These are phyloP conservation scores for Patella pellucida DNA, from an alignment of 2,888 invertebrate species.

Conservation along the genomic window DNA sequence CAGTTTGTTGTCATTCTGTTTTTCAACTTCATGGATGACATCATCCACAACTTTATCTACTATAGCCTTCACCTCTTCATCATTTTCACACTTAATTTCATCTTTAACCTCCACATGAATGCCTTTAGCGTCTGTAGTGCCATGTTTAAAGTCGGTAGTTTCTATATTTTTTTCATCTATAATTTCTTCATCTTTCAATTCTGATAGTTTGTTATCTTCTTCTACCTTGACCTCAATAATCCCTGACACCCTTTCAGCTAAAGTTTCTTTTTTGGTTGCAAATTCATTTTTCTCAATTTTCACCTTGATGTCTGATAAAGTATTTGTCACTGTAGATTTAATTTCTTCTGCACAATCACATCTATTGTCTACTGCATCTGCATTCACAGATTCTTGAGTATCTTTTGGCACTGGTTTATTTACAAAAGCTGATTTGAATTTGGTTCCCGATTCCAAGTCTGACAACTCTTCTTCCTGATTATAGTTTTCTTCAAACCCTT, in stretches of 20 bases:
- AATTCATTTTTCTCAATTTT: constrained; percentile 19
- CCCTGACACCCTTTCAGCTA: constrained; percentile 1
- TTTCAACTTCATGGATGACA: not conserved
- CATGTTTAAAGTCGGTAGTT: constrained; percentile 21
- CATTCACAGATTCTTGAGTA: not conserved
- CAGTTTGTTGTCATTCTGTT: not conserved
- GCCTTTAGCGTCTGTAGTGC: too few species aligned
- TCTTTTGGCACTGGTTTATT: constrained; percentile 5
- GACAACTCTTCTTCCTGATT: too few species aligned
- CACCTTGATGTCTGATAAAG: not conserved
- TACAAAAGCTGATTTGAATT: too few species aligned
- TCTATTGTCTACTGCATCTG: not conserved
- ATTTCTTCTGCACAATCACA: not conserved
- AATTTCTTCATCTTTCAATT: constrained; percentile 19
- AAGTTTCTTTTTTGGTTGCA: constrained; percentile 13
- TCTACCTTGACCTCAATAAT: constrained; percentile 11
- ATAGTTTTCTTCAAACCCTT: too few species aligned
- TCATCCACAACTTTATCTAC: constrained; percentile 15
- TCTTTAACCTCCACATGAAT: constrained; percentile 20
- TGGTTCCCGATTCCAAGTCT: too few species aligned
- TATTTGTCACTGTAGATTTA: not conserved
- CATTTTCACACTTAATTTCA: constrained; percentile 18
- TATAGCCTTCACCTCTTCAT: constrained; percentile 14
- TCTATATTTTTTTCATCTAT: constrained; percentile 16
- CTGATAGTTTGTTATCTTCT: not conserved